Conservation (phyloP, 2,888 invertebrate species). For the Frankliniella fusca region DNA sequence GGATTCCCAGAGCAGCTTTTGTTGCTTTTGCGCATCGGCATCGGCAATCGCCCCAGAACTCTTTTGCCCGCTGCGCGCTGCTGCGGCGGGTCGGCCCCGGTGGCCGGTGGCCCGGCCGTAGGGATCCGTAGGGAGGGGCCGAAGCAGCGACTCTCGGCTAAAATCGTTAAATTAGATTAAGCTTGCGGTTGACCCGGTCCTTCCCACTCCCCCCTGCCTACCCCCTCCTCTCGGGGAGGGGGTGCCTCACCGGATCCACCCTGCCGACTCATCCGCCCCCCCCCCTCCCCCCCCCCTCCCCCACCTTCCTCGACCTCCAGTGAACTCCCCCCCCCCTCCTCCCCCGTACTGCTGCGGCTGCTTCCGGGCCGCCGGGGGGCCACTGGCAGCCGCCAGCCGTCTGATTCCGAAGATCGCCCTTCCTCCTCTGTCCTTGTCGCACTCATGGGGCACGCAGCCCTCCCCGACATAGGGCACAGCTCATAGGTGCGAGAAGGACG, state of each 20-base stretch:
- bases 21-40: no score
- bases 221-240: neutral
- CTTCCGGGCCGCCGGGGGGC: neutral
- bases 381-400: neutral
- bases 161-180: constrained; percentile 27
- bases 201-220: neutral
- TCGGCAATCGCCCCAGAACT: no score
- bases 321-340: neutral
- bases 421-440: no score
- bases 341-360: neutral
- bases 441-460: no score
- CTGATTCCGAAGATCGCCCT: no score
- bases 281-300: neutral
- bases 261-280: no score
- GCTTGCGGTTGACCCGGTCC: constrained; percentile 20
- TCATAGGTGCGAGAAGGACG: no score
- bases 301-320: neutral
- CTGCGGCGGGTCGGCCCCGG: no score
- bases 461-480: no score
- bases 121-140: neutral
- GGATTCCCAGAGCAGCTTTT: no score
- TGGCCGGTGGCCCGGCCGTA: no score
- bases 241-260: neutral
- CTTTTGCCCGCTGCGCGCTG: no score
- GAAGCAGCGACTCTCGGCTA: neutral